Percentiles rank a stretch among this genome's conserved stretches.
These are phyloP conservation scores for Limosa lapponica DNA, from an alignment of 2,797 vertebrate species.

Conservation along the genomic window DNA sequence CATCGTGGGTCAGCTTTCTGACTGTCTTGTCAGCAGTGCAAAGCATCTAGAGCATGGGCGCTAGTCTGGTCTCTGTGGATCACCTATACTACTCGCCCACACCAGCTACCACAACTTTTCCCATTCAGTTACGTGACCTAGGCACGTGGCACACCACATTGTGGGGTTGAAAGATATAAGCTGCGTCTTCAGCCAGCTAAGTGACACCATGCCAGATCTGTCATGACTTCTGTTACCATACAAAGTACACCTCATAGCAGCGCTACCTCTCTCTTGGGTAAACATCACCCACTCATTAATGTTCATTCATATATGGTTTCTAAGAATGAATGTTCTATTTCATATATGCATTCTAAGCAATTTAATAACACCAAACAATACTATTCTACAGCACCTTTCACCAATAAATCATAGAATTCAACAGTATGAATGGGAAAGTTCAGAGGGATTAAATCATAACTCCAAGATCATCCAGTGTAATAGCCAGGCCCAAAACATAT, in stretches of 20 bases:
- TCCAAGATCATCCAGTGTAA: background rate
- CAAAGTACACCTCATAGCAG: background rate
- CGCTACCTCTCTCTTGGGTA: background rate
- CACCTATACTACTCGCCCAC: background rate
- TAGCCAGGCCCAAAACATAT: background rate
- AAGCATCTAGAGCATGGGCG: background rate
- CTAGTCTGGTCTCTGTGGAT: background rate
- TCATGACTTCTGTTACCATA: background rate
- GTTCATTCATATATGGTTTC: background rate
- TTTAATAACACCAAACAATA: background rate
- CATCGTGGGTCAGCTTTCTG: background rate
- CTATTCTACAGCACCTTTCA: background rate
- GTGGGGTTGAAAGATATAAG: background rate
- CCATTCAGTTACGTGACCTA: rapidly evolving
- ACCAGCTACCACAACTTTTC: background rate
- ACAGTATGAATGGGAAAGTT: background rate
- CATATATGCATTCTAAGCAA: background rate
- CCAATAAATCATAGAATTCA: background rate
- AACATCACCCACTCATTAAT: background rate
- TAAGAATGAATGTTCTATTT: too few species aligned
- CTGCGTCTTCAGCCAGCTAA: background rate
- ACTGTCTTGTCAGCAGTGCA: background rate
- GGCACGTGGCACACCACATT: background rate
- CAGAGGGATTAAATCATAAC: background rate
- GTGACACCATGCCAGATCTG: background rate